phyloP scores from a whole-genome alignment of 2,888 invertebrate genomes.

The Drosophila fulvimacula region DNA sequence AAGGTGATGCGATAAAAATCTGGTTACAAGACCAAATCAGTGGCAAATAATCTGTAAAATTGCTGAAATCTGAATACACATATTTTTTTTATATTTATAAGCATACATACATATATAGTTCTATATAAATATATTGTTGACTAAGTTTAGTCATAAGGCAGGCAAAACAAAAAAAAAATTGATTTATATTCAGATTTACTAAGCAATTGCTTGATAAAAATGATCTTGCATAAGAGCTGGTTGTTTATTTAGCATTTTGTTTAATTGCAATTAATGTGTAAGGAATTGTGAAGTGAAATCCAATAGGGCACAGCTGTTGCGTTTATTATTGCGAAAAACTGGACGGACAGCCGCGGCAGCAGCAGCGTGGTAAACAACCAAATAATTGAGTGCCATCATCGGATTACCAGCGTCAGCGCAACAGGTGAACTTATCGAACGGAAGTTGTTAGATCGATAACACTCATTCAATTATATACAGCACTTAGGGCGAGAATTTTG shows the following conservation, averaged over 20 bases:
- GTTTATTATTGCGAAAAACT: constrained; percentile 36
- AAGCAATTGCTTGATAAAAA: constrained; percentile 32
- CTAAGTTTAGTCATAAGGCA: background rate
- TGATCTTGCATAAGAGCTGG: constrained; percentile 52
- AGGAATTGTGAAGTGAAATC: constrained; percentile 21
- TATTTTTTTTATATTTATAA: background rate
- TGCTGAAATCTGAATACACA: constrained; percentile 5
- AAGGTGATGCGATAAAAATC: constrained; percentile 60
- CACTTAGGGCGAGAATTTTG: constrained; percentile 16
- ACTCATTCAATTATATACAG: background rate
- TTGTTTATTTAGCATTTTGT: constrained; percentile 37
- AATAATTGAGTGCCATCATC: constrained; percentile 21
- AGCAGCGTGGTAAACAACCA: constrained; percentile 14
- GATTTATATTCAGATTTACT: constrained; percentile 3
- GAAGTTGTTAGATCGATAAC: constrained; percentile 45
- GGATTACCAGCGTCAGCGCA: constrained; percentile 33
- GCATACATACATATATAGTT: background rate
- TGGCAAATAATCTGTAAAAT: constrained; percentile 31
- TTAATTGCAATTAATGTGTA: constrained; percentile 29
- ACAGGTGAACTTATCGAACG: constrained; percentile 46
- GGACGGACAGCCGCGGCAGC: background rate
- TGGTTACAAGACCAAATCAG: constrained; percentile 35
- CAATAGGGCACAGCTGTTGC: constrained; percentile 45
- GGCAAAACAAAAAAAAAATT: background rate
- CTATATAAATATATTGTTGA: background rate